Evolutionary conservation across 2,797 vertebrate species (phyloP).

Genomic region (Liparis tanakae): DNA sequence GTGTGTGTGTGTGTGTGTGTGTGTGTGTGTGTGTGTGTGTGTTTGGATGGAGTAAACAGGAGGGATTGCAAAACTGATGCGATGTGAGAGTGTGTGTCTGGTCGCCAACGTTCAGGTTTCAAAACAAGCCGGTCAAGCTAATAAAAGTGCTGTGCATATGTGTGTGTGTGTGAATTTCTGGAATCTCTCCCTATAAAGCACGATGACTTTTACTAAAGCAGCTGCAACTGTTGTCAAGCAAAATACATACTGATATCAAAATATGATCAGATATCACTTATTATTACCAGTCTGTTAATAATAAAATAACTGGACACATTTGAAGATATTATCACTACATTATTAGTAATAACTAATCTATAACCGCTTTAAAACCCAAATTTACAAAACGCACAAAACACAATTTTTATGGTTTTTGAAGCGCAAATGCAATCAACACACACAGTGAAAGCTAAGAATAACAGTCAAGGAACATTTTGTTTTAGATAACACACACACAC

Average conservation of each 20-base stretch:
- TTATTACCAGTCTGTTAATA: not conserved
- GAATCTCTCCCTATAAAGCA: not conserved
- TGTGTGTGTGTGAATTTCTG: slow-evolving; percentile 1
- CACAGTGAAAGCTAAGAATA: slow-evolving; percentile 39
- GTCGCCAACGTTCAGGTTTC: slow-evolving; percentile 59
- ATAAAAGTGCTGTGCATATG: slow-evolving; percentile 12
- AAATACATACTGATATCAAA: not conserved
- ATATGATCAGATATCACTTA: not conserved
- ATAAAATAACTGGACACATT: not conserved
- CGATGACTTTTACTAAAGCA: not conserved
- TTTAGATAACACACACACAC: too few species aligned
- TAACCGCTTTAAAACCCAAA: too few species aligned
- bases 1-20: slow-evolving; percentile 9
- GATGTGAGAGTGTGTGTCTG: slow-evolving; percentile 41
- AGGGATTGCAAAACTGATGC: slow-evolving; percentile 61
- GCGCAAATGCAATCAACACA: too few species aligned
- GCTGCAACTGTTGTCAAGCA: not conserved
- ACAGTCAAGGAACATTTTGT: too few species aligned
- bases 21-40: slow-evolving; percentile 4
- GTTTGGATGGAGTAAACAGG: slow-evolving; percentile 60
- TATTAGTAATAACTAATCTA: not conserved
- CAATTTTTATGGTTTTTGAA: too few species aligned
- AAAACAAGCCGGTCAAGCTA: slow-evolving; percentile 64
- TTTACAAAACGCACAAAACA: too few species aligned
- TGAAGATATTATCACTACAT: not conserved